Conservation (phyloP, 2,888 invertebrate genomes). For the Coremacera marginata region DNA sequence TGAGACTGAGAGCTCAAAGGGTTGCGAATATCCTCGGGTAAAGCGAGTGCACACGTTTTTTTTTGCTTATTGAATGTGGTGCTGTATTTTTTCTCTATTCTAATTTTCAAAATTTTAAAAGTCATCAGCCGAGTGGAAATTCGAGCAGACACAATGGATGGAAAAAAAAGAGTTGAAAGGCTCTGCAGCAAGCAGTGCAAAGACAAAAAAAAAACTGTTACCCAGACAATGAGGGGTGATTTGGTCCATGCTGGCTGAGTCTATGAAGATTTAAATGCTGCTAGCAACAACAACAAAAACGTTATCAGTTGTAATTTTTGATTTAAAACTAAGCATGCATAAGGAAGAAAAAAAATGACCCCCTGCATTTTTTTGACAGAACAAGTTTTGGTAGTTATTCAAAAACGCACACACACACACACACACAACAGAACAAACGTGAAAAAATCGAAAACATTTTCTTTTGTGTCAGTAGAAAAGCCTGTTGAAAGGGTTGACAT, state of each 20-base stretch:
- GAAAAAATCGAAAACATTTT: neutral
- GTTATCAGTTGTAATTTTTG: slow-evolving; percentile 30
- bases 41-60: slow-evolving; percentile 49
- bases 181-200: slow-evolving; percentile 46
- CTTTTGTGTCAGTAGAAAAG: neutral
- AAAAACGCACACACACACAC: slow-evolving; percentile 5
- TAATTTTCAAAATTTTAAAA: slow-evolving; percentile 36
- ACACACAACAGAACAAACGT: neutral
- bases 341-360: slow-evolving; percentile 43
- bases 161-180: slow-evolving; percentile 51
- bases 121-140: slow-evolving; percentile 41
- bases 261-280: slow-evolving; percentile 53
- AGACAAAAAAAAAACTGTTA: slow-evolving; percentile 13
- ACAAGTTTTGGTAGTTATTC: slow-evolving; percentile 24
- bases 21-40: slow-evolving; percentile 61
- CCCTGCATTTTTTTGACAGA: slow-evolving; percentile 23
- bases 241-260: slow-evolving; percentile 2
- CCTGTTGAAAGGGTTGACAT: slow-evolving; percentile 22
- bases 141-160: slow-evolving; percentile 40
- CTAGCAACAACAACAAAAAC: slow-evolving; percentile 51
- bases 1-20: slow-evolving; percentile 52
- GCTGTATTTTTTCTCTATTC: slow-evolving; percentile 9
- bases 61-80: slow-evolving; percentile 43
- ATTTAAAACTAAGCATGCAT: slow-evolving; percentile 51
- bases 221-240: slow-evolving; percentile 38